Percentiles rank a stretch among this genome's conserved stretches.
Conservation (phyloP, 1,140 invertebrate genomes). For the Venustaconcha ellipsiformis region DNA sequence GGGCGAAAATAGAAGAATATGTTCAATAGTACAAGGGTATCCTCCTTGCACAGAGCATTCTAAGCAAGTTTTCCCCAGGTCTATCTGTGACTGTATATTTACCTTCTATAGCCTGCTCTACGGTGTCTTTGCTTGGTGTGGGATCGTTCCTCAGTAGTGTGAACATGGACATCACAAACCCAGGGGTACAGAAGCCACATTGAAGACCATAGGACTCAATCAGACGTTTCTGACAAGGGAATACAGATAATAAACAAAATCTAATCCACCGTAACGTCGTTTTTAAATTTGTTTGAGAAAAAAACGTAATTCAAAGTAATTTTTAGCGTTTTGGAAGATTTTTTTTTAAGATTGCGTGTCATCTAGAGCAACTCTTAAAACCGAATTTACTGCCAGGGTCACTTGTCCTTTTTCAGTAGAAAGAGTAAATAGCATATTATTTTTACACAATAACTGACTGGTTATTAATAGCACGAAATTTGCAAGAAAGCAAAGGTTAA, state of each 20-base stretch:
- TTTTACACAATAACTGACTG: background rate
- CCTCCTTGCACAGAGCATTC: background rate
- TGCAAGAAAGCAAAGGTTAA: background rate
- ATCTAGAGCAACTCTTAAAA: too few relatives aligned
- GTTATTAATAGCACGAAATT: background rate
- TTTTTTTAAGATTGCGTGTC: too few relatives aligned
- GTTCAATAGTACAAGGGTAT: background rate
- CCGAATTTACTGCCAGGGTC: background rate
- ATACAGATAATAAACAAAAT: background rate
- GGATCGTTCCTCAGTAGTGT: constrained; percentile 64
- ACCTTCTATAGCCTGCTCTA: constrained; percentile 57
- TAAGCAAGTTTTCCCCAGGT: background rate
- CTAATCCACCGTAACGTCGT: too few relatives aligned
- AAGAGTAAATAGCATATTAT: background rate
- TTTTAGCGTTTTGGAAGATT: too few relatives aligned
- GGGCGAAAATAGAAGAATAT: too few relatives aligned
- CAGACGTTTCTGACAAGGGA: constrained; percentile 54
- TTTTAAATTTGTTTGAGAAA: too few relatives aligned
- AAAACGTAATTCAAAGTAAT: too few relatives aligned
- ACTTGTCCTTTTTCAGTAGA: background rate
- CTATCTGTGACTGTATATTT: background rate
- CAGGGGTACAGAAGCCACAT: constrained; percentile 70
- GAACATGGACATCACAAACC: constrained; percentile 70
- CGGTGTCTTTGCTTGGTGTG: constrained; percentile 42
- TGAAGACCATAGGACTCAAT: constrained; percentile 65